phyloP scores from a whole-genome alignment of 1,140 invertebrate species.

The Aphelinus atriplicis region DNA sequence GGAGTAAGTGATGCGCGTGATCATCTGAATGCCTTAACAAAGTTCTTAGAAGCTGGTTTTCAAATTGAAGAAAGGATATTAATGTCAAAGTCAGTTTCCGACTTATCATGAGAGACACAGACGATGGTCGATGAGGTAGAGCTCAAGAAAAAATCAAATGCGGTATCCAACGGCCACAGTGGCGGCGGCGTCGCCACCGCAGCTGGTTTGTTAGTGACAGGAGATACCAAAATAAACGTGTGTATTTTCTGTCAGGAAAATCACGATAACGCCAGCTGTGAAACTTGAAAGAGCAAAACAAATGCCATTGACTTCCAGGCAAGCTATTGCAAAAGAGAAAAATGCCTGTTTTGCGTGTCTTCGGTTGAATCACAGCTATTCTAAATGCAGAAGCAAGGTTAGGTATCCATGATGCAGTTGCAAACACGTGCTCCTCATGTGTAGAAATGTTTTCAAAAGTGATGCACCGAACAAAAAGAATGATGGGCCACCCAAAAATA shows the following conservation, averaged over 20 bases:
- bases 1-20: not conserved
- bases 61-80: conserved; percentile 44
- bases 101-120: not conserved
- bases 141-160: not conserved
- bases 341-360: conserved; percentile 37
- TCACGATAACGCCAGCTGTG: conserved; percentile 22
- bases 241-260: not conserved
- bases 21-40: conserved; percentile 33
- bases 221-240: not conserved
- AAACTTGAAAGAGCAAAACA: conserved; percentile 25
- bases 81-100: conserved; percentile 26
- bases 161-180: no score
- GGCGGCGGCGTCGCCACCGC: not conserved
- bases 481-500: no score
- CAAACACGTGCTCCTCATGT: conserved; percentile 12
- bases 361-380: conserved; percentile 26
- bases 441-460: not conserved
- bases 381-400: conserved; percentile 16
- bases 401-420: conserved; percentile 34
- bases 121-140: conserved; percentile 15
- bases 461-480: no score
- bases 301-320: conserved; percentile 29
- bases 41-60: conserved; percentile 45
- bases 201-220: not conserved
- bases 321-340: conserved; percentile 31